phyloP scores from a whole-genome alignment of 2,888 invertebrate species.

The Aleiodes alternator region DNA sequence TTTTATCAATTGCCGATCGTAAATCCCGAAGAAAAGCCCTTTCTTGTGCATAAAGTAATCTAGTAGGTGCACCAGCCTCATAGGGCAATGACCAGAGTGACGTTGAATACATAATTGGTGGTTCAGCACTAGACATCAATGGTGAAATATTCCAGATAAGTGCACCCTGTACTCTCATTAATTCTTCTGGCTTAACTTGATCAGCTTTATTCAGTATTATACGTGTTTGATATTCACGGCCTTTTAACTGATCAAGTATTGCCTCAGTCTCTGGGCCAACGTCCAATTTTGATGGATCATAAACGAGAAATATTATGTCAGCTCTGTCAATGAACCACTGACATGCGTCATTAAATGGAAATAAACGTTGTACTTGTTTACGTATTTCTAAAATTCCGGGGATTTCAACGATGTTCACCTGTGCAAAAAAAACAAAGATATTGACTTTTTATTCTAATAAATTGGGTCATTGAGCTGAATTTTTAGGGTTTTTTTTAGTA shows the following conservation, averaged over 20 bases:
- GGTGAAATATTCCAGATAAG: constrained; percentile 98
- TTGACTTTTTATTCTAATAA: not conserved
- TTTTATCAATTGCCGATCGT: constrained; percentile 88
- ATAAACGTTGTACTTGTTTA: constrained; percentile 93
- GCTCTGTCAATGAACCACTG: constrained; percentile 98
- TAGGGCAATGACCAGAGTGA: constrained; percentile 92
- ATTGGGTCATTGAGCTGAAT: not conserved
- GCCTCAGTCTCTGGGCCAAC: constrained; percentile 97
- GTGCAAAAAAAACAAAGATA: constrained; percentile 38
- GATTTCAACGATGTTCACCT: constrained; percentile 97
- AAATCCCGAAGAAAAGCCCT: constrained; percentile 91
- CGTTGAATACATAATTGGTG: constrained; percentile 93
- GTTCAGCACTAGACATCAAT: constrained; percentile 94
- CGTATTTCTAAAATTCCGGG: constrained; percentile 96
- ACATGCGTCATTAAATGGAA: constrained; percentile 96
- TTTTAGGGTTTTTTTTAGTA: not conserved
- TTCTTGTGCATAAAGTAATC: constrained; percentile 92
- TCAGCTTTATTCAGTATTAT: constrained; percentile 97
- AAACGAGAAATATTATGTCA: constrained; percentile 95
- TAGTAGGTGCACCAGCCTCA: constrained; percentile 87
- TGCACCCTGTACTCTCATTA: constrained; percentile 95
- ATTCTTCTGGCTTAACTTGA: constrained; percentile 92
- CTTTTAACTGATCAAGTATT: constrained; percentile 95
- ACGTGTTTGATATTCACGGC: constrained; percentile 94
- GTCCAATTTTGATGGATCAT: constrained; percentile 96